Evolutionary conservation across 2,888 invertebrate species (phyloP), one percentile per base, ranked within the genome.

Genomic region (Pristionchus arcanus): DNA sequence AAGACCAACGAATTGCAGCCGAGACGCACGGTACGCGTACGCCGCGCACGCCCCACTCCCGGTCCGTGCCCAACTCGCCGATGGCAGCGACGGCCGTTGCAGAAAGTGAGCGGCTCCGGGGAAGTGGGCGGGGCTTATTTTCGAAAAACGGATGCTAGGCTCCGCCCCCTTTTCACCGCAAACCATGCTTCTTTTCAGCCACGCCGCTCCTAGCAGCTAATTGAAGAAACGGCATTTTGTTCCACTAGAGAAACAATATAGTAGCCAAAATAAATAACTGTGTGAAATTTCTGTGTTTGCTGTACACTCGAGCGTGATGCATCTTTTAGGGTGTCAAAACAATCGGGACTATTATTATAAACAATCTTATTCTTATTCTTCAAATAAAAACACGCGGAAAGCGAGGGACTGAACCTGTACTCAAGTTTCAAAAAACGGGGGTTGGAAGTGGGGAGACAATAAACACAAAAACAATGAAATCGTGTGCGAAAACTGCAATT

Each of bases 341-440:
- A n/a, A n/a, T n/a, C n/a, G n/a, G n/a, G 42, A 15, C 55, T 21
- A 55, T 55, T 55, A 55, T 55, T 55, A 21, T 15, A 55, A 55
- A 55, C 16, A 55, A 55, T 71, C 31, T 71, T 71, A 71, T 71
- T 71, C 71, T 28, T 71, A 71, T 31, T 28, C 7, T 71, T 71
- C 71, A 71, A 71, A 71, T 71, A 42, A 77, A 77, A 77, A 77
- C 77, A 77, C 77, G 77, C 77, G 42, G 77, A 77, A 77, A 77
- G 77, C 77, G 77, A 49, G 77, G 37, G 42, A n/a, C 21, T 4
- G 42, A 77, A 77, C 77, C 77, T 37, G 77, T 77, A 77, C 37
- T 77, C 77, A 77, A 71, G 71, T 77, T 77, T 77, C 77, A 77
- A 77, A 77, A n/a, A 71, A 71, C n/a, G 34, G 71, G 71, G 71